Evolutionary conservation across 2,888 invertebrate species (phyloP), one percentile per base, ranked within the genome.

Genomic region (Cetonia aurata): DNA sequence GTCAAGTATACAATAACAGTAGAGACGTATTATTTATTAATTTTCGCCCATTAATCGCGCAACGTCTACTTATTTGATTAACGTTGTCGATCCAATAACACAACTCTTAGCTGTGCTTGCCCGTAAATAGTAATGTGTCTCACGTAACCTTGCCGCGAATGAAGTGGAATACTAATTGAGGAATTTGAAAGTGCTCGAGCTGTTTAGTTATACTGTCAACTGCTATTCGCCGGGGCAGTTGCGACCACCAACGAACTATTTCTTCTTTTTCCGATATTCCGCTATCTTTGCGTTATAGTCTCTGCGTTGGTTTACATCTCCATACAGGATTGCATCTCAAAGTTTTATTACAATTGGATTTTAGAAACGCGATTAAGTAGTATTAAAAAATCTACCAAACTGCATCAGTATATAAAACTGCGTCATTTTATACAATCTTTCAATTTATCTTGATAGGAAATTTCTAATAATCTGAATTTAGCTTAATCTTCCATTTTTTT

Each of bases 171-270:
- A 59, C 59, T 69, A 69, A 69, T 69, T 69, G 57, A 70, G 70
- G 70, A 70, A 70, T 70, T 70, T 65, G 70, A 70, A 70, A 70
- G 70, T 70, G 66, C 57, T 48, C 33, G 48, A 19, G 25, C 25
- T 25, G 25, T 60, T 10, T 55, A 17, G 48, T 31, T n/a, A n/a
- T n/a, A 31, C 50, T 57, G 37, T 59, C 52, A 60, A 19, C 33
- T 69, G 17, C 59, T 42, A 52, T 60, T 59, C 25, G 69, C 60
- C 46, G 60, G 25, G 31, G 31, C 31, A 33, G 48, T 42, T 48
- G 48, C 48, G 60, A 46, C 48, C 60, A 60, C 46, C 60, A 60
- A 60, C 60, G 60, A 46, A 60, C 46, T 46, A 46, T 60, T 46
- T 60, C 60, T 60, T 60, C 60, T 60, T 60, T 60, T 46, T 60